Conservation (phyloP, 2,888 invertebrate genomes). For the Cephalotes varians region DNA sequence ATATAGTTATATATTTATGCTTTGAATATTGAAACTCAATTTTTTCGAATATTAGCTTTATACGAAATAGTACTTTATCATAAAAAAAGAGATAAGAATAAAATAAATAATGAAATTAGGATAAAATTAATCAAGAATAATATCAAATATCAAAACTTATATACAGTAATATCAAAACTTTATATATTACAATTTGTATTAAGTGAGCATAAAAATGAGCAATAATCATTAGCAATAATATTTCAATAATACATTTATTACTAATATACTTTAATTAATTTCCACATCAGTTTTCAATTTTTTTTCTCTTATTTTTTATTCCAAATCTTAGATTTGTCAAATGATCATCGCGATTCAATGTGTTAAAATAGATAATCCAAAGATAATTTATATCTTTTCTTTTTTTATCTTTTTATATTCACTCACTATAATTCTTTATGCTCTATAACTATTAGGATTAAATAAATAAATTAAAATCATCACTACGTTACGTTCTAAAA, state of each 20-base stretch:
- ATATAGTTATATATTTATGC: neutral
- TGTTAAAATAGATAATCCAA: neutral
- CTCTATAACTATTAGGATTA: neutral
- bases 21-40: neutral
- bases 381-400: neutral
- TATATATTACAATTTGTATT: neutral
- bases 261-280: neutral
- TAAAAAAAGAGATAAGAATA: neutral
- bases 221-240: neutral
- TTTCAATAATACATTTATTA: neutral
- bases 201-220: neutral
- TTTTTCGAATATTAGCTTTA: neutral
- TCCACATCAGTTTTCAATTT: neutral
- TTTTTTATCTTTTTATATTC: no score
- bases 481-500: neutral
- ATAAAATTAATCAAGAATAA: neutral
- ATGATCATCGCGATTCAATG: neutral
- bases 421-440: neutral
- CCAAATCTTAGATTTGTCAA: neutral
- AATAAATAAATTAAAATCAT: slow-evolving; percentile 16
- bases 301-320: neutral
- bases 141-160: neutral
- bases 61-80: neutral
- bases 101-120: neutral
- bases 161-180: neutral